phyloP scores from a whole-genome alignment of 2,797 vertebrate genomes.

The Threskiornis aethiopicus region DNA sequence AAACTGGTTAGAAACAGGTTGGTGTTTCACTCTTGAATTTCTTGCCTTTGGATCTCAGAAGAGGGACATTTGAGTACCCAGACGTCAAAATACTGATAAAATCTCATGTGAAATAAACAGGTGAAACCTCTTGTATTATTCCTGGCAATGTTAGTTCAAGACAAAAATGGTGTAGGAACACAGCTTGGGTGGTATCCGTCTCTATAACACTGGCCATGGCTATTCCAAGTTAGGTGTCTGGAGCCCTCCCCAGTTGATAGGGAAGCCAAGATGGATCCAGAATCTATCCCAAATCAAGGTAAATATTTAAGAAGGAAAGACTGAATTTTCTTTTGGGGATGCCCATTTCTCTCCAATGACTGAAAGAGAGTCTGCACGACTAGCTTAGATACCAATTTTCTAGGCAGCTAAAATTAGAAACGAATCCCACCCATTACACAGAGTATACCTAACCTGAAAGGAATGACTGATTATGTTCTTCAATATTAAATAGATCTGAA shows the following conservation, averaged over 20 bases:
- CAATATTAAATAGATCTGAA: background rate
- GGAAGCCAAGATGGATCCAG: background rate
- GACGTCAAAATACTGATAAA: background rate
- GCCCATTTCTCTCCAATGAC: background rate
- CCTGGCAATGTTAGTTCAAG: background rate
- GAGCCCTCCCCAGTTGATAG: background rate
- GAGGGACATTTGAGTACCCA: background rate
- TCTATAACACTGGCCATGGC: background rate
- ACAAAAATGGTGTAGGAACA: background rate
- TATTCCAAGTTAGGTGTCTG: background rate
- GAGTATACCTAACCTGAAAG: constrained; percentile 15
- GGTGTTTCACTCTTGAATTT: background rate
- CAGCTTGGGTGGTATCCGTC: background rate
- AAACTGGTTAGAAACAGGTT: background rate
- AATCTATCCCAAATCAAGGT: background rate
- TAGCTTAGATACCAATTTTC: background rate
- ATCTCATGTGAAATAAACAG: background rate
- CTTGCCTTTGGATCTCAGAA: background rate
- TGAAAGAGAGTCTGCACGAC: background rate
- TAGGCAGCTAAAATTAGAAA: constrained; percentile 37
- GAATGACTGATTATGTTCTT: background rate
- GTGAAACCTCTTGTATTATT: background rate
- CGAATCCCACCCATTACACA: background rate
- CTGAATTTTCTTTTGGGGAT: background rate
- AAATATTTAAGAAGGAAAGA: background rate